Evolutionary conservation across 2,113 vertebrate species (phyloP).

Genomic region (Cebus imitator): DNA sequence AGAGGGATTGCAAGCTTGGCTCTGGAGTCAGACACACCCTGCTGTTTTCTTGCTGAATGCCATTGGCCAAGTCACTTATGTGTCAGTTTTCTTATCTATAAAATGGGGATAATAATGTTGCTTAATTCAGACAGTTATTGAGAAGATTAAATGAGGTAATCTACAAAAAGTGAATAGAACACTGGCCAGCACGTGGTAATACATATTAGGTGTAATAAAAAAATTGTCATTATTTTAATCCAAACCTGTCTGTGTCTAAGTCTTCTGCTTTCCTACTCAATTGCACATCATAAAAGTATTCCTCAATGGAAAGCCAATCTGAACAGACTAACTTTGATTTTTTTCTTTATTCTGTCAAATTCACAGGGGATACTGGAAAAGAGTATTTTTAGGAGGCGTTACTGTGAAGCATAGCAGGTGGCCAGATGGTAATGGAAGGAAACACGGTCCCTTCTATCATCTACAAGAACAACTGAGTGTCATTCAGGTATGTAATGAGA

Average conservation of each 20-base stretch:
- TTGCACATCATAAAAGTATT: not conserved
- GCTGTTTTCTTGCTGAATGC: not conserved
- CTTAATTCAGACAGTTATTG: not conserved
- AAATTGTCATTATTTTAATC: not conserved
- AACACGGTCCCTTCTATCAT: constrained; percentile 21
- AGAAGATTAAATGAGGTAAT: not conserved
- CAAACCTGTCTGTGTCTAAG: not conserved
- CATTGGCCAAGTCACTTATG: not conserved
- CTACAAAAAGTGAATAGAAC: not conserved
- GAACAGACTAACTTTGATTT: not conserved
- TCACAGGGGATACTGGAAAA: constrained; percentile 38
- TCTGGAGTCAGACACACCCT: not conserved
- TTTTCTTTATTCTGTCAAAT: constrained; percentile 39
- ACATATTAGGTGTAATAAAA: not conserved
- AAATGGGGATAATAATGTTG: not conserved
- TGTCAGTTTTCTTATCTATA: constrained; percentile 4
- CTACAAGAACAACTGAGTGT: constrained; percentile 14
- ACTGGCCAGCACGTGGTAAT: not conserved
- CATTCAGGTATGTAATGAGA: constrained; percentile 42
- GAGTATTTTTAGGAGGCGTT: constrained; percentile 53
- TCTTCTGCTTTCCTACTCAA: not conserved
- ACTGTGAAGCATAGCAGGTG: constrained; percentile 55
- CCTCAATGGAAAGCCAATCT: constrained; percentile 18
- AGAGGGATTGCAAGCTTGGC: not conserved
- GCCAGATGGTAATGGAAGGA: constrained; percentile 50